Base-by-base conservation (phyloP, 2,888 invertebrate species). In the Drosophila formosana region DNA sequence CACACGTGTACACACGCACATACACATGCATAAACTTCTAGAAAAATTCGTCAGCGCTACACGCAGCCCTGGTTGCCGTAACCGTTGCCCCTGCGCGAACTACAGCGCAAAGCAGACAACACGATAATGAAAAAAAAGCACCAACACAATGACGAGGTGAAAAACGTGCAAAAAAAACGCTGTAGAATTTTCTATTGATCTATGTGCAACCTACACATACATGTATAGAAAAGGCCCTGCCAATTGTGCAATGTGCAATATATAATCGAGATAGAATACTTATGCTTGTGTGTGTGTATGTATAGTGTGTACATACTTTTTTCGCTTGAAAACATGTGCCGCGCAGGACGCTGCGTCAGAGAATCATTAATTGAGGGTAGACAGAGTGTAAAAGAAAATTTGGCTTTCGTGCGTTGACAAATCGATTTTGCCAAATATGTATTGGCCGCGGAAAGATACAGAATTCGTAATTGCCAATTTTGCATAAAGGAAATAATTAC, bases 111-210 rank as follows among this genome's bases (percentile, higher is more conserved):
- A 86, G 83, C 69, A 55, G 9, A 73, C 62, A n/a, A 28, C 8
- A 57, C 30, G 71, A 80, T 75, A 75, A 80, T 66, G 72, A 72
- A 66, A 72, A 57, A 52, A 63, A 69, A 72, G 50, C 70, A 71
- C 57, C 55, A 66, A 71, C 57, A 73, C 76, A 75, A 65, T 71
- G 72, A 79, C 72, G 41, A 73, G 55, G 72, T 69, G 53, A 53
- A 80, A 77, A 70, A 61, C 58, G 73, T 64, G 75, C 72, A 76
- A 79, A 72, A 79, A 55, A 71, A 70, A 58, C 43, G 50, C 66
- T 60, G 55, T 75, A 77, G 66, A 86, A 81, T 78, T 83, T 84
- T 86, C 82, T 80, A 88, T 87, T 66, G 82, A 89, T 86, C 86
- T 86, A 39, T 49, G 26, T 61, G 34, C 34, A 34, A 72, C 41